phyloP scores from a whole-genome alignment of 2,888 invertebrate species.

The Athalia cordata region DNA sequence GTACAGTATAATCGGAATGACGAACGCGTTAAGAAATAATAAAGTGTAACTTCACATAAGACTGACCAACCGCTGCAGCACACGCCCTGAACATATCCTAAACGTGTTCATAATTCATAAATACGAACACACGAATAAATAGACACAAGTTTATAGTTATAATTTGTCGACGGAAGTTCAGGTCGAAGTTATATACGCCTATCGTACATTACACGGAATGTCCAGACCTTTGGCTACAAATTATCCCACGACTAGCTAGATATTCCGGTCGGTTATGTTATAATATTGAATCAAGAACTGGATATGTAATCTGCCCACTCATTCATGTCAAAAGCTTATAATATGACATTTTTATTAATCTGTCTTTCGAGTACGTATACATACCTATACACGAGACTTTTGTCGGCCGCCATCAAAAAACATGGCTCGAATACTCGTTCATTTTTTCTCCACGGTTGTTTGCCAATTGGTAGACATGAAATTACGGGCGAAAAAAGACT shows the following conservation, averaged over 20 bases:
- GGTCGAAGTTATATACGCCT: constrained; percentile 8
- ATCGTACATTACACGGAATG: constrained; percentile 24
- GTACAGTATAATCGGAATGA: not conserved
- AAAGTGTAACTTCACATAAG: not conserved
- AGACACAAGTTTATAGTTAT: not conserved
- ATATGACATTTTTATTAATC: constrained; percentile 23
- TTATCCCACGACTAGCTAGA: constrained; percentile 3
- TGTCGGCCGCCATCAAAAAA: not conserved
- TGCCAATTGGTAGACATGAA: too few relatives aligned
- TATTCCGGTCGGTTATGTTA: not conserved
- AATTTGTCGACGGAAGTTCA: constrained; percentile 35
- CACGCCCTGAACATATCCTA: not conserved
- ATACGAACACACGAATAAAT: not conserved
- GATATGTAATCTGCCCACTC: constrained; percentile 30
- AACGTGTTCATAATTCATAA: constrained; percentile 13
- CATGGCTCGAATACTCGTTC: too few relatives aligned
- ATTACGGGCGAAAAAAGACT: too few relatives aligned
- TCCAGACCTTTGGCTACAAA: constrained; percentile 13
- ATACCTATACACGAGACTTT: too few relatives aligned
- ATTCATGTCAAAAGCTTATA: not conserved
- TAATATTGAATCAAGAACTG: not conserved
- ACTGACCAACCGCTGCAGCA: not conserved
- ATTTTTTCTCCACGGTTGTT: too few relatives aligned
- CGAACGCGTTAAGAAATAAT: not conserved
- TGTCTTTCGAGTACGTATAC: not conserved